Conservation (phyloP, 2,113 vertebrate genomes). For the Poicephalus gulielmi region DNA sequence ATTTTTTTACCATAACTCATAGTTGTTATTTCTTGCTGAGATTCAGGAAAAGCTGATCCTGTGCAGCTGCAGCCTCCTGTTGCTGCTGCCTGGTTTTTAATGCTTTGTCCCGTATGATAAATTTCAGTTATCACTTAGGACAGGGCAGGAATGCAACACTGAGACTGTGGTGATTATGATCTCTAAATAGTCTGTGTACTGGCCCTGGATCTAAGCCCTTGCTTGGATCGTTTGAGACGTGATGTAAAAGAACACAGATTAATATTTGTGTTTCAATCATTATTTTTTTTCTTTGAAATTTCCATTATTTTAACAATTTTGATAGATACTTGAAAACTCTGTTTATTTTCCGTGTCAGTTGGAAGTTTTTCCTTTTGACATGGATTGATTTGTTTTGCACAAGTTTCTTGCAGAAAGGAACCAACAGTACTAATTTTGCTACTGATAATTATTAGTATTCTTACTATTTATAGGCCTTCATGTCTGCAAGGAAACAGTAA, state of each 20-base stretch:
- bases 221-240: slow-evolving; percentile 8
- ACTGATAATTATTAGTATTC: not conserved
- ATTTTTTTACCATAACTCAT: slow-evolving; percentile 36
- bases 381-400: slow-evolving; percentile 32
- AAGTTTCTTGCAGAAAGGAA: not conserved
- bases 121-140: slow-evolving; percentile 36
- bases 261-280: not conserved
- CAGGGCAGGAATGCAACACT: slow-evolving; percentile 23
- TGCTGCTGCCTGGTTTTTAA: slow-evolving; percentile 9
- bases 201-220: slow-evolving; percentile 14
- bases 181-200: slow-evolving; percentile 35
- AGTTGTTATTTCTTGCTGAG: slow-evolving; percentile 45
- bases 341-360: slow-evolving; percentile 9
- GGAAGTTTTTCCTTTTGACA: slow-evolving; percentile 5
- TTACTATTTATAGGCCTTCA: not conserved
- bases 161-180: not conserved
- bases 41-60: not conserved
- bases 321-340: slow-evolving; percentile 10
- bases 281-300: not conserved
- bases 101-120: not conserved
- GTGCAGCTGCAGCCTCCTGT: slow-evolving; percentile 49
- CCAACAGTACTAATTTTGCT: not conserved
- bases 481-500: not conserved
- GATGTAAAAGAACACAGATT: not conserved
- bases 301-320: not conserved